Evolutionary conservation across 2,113 vertebrate genomes (phyloP).

Genomic region (Salvelinus alpinus): DNA sequence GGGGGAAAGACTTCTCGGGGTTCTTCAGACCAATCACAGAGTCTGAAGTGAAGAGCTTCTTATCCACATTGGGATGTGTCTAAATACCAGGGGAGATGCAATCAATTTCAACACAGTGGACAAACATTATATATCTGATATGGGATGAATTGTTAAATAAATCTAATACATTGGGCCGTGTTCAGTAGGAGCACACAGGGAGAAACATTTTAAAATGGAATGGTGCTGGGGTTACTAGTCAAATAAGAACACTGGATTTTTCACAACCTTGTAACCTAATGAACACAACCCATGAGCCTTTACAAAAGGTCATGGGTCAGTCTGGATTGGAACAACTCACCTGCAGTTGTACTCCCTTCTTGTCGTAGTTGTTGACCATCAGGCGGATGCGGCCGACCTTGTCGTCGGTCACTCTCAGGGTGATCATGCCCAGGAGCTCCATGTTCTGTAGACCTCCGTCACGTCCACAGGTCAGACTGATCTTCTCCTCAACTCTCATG

Average conservation of each 20-base stretch:
- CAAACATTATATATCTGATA: too few species aligned
- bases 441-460: slow-evolving; percentile 94
- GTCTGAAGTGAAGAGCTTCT: slow-evolving; percentile 93
- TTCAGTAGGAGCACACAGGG: too few species aligned
- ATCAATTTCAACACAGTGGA: not conserved
- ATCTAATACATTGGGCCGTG: too few species aligned
- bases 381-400: slow-evolving; percentile 91
- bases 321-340: slow-evolving; percentile 60
- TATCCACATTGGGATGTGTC: slow-evolving; percentile 99
- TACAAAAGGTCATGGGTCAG: not conserved
- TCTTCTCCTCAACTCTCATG: slow-evolving; percentile 95
- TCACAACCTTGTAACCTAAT: too few species aligned
- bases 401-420: slow-evolving; percentile 88
- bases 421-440: slow-evolving; percentile 94
- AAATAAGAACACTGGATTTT: too few species aligned
- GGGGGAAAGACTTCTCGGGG: slow-evolving; percentile 94
- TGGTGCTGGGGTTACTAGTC: too few species aligned
- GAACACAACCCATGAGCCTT: too few species aligned
- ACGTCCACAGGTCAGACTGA: slow-evolving; percentile 88
- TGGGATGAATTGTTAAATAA: too few species aligned
- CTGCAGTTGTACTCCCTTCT: slow-evolving; percentile 92
- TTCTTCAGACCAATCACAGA: slow-evolving; percentile 94
- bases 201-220: too few species aligned
- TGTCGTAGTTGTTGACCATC: slow-evolving; percentile 90
- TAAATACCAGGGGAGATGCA: slow-evolving; percentile 44